phyloP scores from a whole-genome alignment of 2,113 vertebrate genomes.

The Poeciliopsis turrubarensis region DNA sequence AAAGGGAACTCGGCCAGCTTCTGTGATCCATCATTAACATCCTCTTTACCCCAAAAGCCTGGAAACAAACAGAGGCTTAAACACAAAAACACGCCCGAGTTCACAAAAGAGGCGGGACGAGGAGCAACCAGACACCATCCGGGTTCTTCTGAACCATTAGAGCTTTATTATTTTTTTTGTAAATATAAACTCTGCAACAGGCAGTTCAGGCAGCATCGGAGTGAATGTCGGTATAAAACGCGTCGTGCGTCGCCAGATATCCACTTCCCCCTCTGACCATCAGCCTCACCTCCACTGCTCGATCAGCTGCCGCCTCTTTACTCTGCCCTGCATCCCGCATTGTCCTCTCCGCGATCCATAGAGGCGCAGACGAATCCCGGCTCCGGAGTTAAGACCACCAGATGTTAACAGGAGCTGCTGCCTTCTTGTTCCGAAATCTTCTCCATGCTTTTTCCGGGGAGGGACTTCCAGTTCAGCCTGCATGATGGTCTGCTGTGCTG shows the following conservation, averaged over 20 bases:
- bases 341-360: not conserved
- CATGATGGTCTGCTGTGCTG: not conserved
- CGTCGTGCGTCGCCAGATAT: not conserved
- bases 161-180: not conserved
- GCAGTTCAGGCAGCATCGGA: not conserved
- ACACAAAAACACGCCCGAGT: constrained; percentile 39
- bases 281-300: constrained; percentile 43
- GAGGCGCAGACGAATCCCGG: not conserved
- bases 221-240: not conserved
- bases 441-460: constrained; percentile 76
- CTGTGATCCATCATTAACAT: constrained; percentile 3
- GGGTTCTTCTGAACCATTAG: not conserved
- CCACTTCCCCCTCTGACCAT: constrained; percentile 10
- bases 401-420: not conserved
- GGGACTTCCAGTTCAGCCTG: constrained; percentile 66
- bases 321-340: constrained; percentile 2
- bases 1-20: not conserved
- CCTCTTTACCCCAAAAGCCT: constrained; percentile 3
- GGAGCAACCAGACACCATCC: constrained; percentile 12
- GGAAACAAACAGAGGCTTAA: not conserved
- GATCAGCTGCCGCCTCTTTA: not conserved
- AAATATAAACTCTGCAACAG: not conserved
- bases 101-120: constrained; percentile 42
- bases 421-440: constrained; percentile 17
- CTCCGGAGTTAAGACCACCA: not conserved